phyloP scores from a whole-genome alignment of 2,113 vertebrate genomes.

The Myodes glareolus region DNA sequence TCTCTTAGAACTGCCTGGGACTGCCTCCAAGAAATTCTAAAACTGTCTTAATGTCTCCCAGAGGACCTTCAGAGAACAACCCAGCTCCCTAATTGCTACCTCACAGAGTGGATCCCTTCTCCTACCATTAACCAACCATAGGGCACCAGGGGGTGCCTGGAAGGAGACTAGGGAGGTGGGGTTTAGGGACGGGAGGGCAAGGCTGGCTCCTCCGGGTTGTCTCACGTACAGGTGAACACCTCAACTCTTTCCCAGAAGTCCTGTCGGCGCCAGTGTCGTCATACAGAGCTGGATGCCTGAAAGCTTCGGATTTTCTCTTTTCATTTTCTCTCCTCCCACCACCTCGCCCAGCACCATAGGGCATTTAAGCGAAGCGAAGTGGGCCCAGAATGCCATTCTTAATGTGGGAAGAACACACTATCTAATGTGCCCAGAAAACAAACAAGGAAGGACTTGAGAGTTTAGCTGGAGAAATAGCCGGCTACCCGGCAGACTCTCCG shows the following conservation, averaged over 20 bases:
- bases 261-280: background rate
- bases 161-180: background rate
- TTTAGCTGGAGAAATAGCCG: slow-evolving; percentile 16
- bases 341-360: slow-evolving; percentile 27
- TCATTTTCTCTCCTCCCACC: slow-evolving; percentile 61
- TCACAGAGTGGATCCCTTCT: background rate
- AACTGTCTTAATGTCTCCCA: background rate
- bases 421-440: slow-evolving; percentile 67
- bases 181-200: no score
- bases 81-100: background rate
- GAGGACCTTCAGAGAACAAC: background rate
- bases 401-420: slow-evolving; percentile 66
- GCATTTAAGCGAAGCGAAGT: slow-evolving; percentile 60
- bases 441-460: slow-evolving; percentile 44
- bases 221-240: background rate
- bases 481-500: background rate
- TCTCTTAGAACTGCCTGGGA: slow-evolving; percentile 36
- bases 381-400: slow-evolving; percentile 63
- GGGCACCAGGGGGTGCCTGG: background rate
- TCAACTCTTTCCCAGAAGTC: background rate
- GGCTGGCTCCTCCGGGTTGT: background rate
- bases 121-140: slow-evolving; percentile 11
- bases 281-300: background rate
- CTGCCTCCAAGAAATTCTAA: slow-evolving; percentile 19
- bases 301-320: slow-evolving; percentile 47